Percentiles rank a stretch among this genome's conserved stretches.
phyloP scores from a whole-genome alignment of 2,888 invertebrate species.

The Sisyra nigra region DNA sequence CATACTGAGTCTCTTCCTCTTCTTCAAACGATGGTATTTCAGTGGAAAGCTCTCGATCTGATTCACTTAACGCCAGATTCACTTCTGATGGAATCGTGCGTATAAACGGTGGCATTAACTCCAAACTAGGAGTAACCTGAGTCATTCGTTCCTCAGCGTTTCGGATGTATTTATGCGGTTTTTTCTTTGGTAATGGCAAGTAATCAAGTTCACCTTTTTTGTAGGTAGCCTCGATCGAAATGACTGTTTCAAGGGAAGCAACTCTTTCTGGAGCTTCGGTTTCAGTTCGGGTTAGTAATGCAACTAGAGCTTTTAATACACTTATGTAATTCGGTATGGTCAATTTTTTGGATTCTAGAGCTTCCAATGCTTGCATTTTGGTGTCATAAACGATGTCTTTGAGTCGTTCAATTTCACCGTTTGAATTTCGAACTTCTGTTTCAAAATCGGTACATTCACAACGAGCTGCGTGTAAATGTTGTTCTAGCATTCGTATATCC shows the following conservation, averaged over 20 bases:
- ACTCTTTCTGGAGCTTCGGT: not conserved
- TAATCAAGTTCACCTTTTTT: not conserved
- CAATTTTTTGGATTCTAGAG: not conserved
- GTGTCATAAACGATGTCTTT: slow-evolving; percentile 42
- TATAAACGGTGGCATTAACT: not conserved
- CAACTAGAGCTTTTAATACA: not conserved
- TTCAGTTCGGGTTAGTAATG: not conserved
- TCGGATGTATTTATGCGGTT: not conserved
- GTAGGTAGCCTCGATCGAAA: not conserved
- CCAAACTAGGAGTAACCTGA: not conserved
- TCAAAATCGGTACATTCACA: slow-evolving; percentile 31
- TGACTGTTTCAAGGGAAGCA: not conserved
- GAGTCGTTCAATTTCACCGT: slow-evolving; percentile 36
- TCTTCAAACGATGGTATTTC: no score
- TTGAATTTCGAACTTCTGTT: slow-evolving; percentile 29
- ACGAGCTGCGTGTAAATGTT: slow-evolving; percentile 34
- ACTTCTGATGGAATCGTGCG: no score
- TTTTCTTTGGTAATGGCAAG: not conserved
- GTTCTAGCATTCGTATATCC: slow-evolving; percentile 25
- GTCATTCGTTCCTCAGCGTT: not conserved
- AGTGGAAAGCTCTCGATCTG: no score
- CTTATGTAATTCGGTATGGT: not conserved
- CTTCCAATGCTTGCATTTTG: slow-evolving; percentile 30
- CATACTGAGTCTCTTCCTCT: no score
- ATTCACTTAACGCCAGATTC: no score